Evolutionary conservation across 2,888 invertebrate species (phyloP).

Genomic region (Chrysolina haemoptera): DNA sequence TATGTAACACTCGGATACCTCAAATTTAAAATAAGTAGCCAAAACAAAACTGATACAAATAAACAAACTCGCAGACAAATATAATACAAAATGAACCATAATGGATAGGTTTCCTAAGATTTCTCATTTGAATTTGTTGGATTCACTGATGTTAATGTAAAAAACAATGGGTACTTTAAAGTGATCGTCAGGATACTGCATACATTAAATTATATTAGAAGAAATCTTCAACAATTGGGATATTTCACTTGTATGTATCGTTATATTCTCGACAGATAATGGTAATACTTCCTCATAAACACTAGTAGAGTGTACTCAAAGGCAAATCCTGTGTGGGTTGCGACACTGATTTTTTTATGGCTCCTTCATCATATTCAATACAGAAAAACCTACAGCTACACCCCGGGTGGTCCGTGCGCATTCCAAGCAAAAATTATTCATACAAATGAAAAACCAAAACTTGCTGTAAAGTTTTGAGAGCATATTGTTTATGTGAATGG

Average conservation of each 20-base stretch:
- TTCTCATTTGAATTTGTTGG: constrained; percentile 2
- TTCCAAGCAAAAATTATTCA: too few species aligned
- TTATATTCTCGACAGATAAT: too few species aligned
- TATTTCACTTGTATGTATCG: background rate
- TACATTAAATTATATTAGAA: background rate
- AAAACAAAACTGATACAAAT: background rate
- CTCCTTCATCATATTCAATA: too few species aligned
- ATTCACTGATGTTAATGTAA: background rate
- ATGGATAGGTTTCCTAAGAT: background rate
- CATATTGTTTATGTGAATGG: too few species aligned
- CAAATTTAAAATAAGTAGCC: background rate
- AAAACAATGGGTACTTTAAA: background rate
- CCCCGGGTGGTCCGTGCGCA: too few species aligned
- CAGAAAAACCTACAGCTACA: too few species aligned
- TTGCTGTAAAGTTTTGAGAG: too few species aligned
- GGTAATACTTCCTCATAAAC: too few species aligned
- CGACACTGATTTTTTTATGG: too few species aligned
- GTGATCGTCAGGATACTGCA: background rate
- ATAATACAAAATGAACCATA: background rate
- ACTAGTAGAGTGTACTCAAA: too few species aligned
- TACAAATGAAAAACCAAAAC: too few species aligned
- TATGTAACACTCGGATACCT: background rate
- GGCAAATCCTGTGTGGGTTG: too few species aligned
- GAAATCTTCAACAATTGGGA: background rate
- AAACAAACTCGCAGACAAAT: background rate